Base-by-base conservation (phyloP, 2,113 vertebrate species). In the Dromiciops gliroides region DNA sequence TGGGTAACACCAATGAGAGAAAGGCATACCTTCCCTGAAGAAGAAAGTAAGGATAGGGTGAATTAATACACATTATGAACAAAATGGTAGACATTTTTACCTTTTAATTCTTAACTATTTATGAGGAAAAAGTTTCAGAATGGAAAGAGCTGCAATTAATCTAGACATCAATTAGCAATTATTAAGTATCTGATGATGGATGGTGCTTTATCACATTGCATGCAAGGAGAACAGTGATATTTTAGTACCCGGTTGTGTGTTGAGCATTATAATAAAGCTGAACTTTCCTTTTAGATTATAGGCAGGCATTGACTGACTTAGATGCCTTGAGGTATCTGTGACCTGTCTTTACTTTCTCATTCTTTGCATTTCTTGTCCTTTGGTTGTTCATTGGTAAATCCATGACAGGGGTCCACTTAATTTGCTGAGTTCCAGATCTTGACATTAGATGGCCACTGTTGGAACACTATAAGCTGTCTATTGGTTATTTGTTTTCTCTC, bases 1-100 rank as follows among this genome's bases (percentile, higher is more conserved):
- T 49, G 25, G 60, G 2, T 96, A 60, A 92, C 51, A 53, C 88
- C 94, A 96, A 95, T 91, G 52, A 93, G 90, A 94, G 89, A 89
- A 95, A 95, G 90, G 89, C 51, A 50, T 93, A 49, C 28, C 6
- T 90, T 47, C 48, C 83, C 12, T n/a, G n/a, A n/a, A 75, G 37
- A 75, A n/a, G 60, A 75, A n/a, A 75, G 12, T 75, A 75, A n/a
- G 31, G 14, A 16, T n/a, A n/a, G 37, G 12, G 14, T 31, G 56
- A 75, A 19, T 75, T 75, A 19, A n/a, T 60, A 31, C 10, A 60
- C 11, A 60, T 91, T 90, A 89, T 12, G 28, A 93, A 92, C 44
- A 52, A 89, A 88, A 0, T n/a, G 47, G 67, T 48, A 50, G 94
- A 16, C 44, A 7, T 44, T 90, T 92, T 90, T 51, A 48, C 51